Conservation (phyloP, 1,140 invertebrate species). For the Sycophila sp. region DNA sequence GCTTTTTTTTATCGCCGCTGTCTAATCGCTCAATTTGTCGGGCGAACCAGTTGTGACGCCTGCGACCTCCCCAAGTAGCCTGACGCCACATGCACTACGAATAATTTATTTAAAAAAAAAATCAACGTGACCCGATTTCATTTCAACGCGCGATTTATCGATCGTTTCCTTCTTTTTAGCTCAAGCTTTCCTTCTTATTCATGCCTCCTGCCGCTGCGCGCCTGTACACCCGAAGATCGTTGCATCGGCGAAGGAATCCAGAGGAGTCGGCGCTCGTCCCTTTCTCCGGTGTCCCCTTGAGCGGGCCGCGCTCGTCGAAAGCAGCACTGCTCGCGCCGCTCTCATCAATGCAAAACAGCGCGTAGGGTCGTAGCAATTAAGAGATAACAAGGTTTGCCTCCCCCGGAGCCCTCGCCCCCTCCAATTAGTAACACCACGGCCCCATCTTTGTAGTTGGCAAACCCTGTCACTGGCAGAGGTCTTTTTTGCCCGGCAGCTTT, state of each 20-base stretch:
- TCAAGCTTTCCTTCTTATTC: no score
- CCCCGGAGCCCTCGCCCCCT: constrained; percentile 61
- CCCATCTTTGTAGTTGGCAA: constrained; percentile 25
- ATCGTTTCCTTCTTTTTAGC: no score
- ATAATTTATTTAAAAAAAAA: no score
- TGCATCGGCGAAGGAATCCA: no score
- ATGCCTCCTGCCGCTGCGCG: no score
- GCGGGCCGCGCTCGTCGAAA: background rate
- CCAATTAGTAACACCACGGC: constrained; percentile 65
- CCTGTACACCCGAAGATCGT: no score
- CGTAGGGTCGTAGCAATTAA: constrained; percentile 66
- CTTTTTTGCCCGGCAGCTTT: constrained; percentile 7
- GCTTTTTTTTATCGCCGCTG: background rate
- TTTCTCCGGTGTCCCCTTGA: background rate
- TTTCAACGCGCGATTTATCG: no score
- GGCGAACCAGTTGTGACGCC: no score
- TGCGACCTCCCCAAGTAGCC: no score
- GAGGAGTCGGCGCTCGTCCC: no score
- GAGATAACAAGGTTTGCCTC: constrained; percentile 67
- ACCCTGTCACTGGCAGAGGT: constrained; percentile 47
- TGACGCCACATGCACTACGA: no score
- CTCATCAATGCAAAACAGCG: constrained; percentile 66
- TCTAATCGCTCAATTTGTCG: constrained; percentile 15
- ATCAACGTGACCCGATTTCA: no score
- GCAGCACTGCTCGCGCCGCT: background rate